Evolutionary conservation across 2,113 vertebrate species (phyloP).

Genomic region (Lepus timidus): DNA sequence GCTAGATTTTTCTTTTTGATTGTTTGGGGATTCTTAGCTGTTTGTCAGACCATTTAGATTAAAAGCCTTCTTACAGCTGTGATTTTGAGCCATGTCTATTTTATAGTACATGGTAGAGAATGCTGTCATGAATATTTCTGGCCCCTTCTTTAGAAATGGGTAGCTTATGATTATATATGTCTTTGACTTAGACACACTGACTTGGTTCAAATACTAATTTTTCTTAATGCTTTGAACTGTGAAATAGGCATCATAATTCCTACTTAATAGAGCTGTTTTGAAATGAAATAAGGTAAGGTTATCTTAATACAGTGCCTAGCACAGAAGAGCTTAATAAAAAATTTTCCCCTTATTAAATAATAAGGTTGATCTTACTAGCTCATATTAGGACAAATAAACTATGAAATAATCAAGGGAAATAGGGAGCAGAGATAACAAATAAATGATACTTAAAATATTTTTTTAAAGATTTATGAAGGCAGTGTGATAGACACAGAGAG

Average conservation of each 20-base stretch:
- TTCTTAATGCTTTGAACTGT: not conserved
- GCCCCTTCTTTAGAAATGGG: slow-evolving; percentile 20
- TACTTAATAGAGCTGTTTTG: slow-evolving; percentile 48
- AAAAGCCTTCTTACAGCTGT: not conserved
- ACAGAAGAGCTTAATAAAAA: not conserved
- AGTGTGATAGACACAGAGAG: too few species aligned
- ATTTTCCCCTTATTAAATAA: slow-evolving; percentile 1
- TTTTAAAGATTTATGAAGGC: too few species aligned
- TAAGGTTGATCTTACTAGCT: not conserved
- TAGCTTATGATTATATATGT: not conserved
- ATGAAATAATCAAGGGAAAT: not conserved
- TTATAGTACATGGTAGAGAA: slow-evolving; percentile 34
- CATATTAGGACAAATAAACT: slow-evolving; percentile 15
- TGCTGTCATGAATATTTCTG: not conserved
- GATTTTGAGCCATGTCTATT: not conserved
- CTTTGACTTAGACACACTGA: slow-evolving; percentile 35
- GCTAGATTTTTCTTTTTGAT: slow-evolving; percentile 21
- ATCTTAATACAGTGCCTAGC: not conserved
- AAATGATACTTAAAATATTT: not conserved
- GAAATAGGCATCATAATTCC: slow-evolving; percentile 39
- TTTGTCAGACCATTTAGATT: slow-evolving; percentile 1
- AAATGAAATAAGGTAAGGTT: slow-evolving; percentile 28
- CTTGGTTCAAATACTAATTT: not conserved
- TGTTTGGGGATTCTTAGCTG: slow-evolving; percentile 16
- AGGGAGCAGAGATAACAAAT: slow-evolving; percentile 5